These are phyloP conservation scores for Epirrhoe alternata DNA, from an alignment of 2,888 invertebrate genomes.

Conservation along the genomic window DNA sequence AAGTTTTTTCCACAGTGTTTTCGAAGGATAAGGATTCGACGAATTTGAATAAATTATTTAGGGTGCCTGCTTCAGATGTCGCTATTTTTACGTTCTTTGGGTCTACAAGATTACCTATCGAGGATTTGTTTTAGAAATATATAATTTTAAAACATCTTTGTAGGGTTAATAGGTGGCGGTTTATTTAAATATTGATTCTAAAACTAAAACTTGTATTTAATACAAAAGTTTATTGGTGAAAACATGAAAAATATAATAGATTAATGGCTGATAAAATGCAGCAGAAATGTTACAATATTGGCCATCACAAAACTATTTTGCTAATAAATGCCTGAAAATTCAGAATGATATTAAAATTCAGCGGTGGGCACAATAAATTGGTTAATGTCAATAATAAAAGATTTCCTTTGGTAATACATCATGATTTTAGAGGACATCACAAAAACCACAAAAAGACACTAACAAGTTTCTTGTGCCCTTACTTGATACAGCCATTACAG, in stretches of 20 bases:
- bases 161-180: slow-evolving; percentile 81
- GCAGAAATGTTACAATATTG: slow-evolving; percentile 85
- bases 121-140: slow-evolving; percentile 18
- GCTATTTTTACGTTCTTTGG: not conserved
- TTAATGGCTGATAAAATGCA: slow-evolving; percentile 86
- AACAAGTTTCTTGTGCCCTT: slow-evolving; percentile 84
- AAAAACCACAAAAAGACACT: slow-evolving; percentile 78
- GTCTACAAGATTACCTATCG: not conserved
- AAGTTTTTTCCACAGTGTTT: not conserved
- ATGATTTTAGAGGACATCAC: slow-evolving; percentile 71
- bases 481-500: slow-evolving; percentile 80
- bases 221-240: slow-evolving; percentile 86
- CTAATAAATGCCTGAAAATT: slow-evolving; percentile 85
- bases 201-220: slow-evolving; percentile 86
- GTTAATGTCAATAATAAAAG: slow-evolving; percentile 78
- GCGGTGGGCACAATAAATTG: slow-evolving; percentile 82
- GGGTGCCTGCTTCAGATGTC: not conserved
- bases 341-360: slow-evolving; percentile 76
- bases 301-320: slow-evolving; percentile 82
- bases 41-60: not conserved
- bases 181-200: slow-evolving; percentile 83
- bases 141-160: slow-evolving; percentile 67
- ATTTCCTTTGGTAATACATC: slow-evolving; percentile 75
- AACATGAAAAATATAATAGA: slow-evolving; percentile 86
- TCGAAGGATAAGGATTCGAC: not conserved